These are phyloP conservation scores for Gymnothorax reevesii DNA, from an alignment of 2,797 vertebrate species.

Conservation along the genomic window DNA sequence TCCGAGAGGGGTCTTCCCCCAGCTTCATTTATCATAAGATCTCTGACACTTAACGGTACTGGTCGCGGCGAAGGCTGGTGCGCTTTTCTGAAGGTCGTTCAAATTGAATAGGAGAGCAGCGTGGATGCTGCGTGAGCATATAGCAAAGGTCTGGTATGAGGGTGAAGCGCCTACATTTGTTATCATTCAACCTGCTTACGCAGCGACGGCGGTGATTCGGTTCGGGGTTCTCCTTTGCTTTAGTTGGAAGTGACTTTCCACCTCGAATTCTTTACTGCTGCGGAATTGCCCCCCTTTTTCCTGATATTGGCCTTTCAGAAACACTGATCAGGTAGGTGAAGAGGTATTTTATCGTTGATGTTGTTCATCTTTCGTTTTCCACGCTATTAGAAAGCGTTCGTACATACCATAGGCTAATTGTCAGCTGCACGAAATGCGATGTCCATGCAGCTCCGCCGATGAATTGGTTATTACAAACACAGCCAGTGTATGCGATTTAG, in stretches of 20 bases:
- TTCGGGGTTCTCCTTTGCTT: conserved; percentile 66
- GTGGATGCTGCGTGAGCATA: conserved; percentile 52
- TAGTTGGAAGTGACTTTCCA: conserved; percentile 28
- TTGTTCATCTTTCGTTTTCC: not conserved
- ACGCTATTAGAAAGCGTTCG: not conserved
- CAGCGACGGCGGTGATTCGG: conserved; percentile 50
- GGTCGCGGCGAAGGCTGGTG: conserved; percentile 53
- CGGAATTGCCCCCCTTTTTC: conserved; percentile 73
- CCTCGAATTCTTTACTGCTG: conserved; percentile 41
- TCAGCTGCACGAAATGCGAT: conserved; percentile 1
- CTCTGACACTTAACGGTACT: conserved; percentile 33
- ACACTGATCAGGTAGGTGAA: conserved; percentile 68
- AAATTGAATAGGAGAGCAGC: conserved; percentile 45
- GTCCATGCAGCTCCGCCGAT: not conserved
- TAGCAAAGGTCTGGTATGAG: conserved; percentile 41
- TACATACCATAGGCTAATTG: not conserved
- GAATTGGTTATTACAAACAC: not conserved
- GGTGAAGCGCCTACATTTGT: conserved; percentile 45
- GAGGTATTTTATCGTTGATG: conserved; percentile 1
- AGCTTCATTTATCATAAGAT: conserved; percentile 21
- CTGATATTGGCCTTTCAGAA: conserved; percentile 62
- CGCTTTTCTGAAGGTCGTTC: not conserved
- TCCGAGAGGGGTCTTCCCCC: conserved; percentile 10
- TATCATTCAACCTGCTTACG: conserved; percentile 29
- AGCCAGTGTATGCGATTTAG: not conserved